Evolutionary conservation across 2,797 vertebrate species (phyloP).

Genomic region (Sebastes hubbsi): DNA sequence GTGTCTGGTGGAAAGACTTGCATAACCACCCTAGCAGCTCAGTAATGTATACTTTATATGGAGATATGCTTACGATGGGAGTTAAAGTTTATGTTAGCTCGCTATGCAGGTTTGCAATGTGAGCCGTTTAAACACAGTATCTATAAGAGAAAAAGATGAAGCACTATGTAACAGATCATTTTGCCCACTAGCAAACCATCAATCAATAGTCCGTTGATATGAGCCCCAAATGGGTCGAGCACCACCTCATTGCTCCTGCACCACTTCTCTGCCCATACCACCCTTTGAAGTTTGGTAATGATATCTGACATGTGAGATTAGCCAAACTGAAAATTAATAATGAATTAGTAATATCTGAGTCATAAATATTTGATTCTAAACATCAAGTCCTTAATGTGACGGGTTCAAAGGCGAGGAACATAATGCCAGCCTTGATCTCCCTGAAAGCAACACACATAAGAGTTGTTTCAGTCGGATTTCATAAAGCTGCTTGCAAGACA

Average conservation of each 20-base stretch:
- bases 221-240: constrained; percentile 46
- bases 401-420: constrained; percentile 63
- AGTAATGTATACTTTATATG: not conserved
- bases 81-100: not conserved
- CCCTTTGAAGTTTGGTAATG: constrained; percentile 67
- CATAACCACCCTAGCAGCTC: not conserved
- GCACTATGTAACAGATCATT: constrained; percentile 42
- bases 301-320: constrained; percentile 71
- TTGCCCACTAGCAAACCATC: constrained; percentile 43
- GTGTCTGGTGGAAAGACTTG: not conserved
- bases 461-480: constrained; percentile 45
- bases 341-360: constrained; percentile 64
- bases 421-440: constrained; percentile 65
- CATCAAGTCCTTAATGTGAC: constrained; percentile 66
- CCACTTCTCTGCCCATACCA: constrained; percentile 41
- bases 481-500: constrained; percentile 28
- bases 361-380: constrained; percentile 71
- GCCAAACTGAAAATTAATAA: constrained; percentile 64
- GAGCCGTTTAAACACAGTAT: constrained; percentile 3
- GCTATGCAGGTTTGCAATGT: not conserved
- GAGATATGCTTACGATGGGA: not conserved
- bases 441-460: constrained; percentile 47
- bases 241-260: constrained; percentile 48
- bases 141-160: constrained; percentile 31
- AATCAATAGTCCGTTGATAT: constrained; percentile 55